Conservation (phyloP, 1,140 invertebrate genomes). For the Drosophila murphyi region DNA sequence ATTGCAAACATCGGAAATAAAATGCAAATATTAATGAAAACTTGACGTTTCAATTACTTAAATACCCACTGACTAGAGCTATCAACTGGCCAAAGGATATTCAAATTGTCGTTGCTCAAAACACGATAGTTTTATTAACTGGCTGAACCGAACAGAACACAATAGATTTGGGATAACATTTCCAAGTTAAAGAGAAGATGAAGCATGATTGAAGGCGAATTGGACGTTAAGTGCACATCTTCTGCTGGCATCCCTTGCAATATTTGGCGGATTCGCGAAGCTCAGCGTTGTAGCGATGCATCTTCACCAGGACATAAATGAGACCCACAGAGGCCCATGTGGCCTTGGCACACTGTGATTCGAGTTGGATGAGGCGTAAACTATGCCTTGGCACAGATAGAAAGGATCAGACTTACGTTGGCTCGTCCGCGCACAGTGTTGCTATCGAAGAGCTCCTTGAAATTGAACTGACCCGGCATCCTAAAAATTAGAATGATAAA, state of each 20-base stretch:
- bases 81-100: too few relatives aligned
- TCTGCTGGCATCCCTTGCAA: slow-evolving; percentile 63
- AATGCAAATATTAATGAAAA: slow-evolving; percentile 36
- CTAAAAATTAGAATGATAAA: neutral
- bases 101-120: neutral
- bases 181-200: neutral
- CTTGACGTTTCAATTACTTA: neutral
- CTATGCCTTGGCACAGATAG: too few relatives aligned
- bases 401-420: slow-evolving; percentile 44
- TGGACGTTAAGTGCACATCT: slow-evolving; percentile 14
- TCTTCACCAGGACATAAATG: slow-evolving; percentile 59
- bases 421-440: slow-evolving; percentile 63
- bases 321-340: slow-evolving; percentile 60
- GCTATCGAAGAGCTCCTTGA: slow-evolving; percentile 50
- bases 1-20: slow-evolving; percentile 44
- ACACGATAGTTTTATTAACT: slow-evolving; percentile 4
- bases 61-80: neutral
- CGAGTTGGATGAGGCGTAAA: neutral
- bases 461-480: slow-evolving; percentile 53
- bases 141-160: slow-evolving; percentile 16
- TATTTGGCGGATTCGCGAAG: slow-evolving; percentile 49
- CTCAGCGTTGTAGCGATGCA: slow-evolving; percentile 47
- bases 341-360: slow-evolving; percentile 88
- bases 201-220: neutral
- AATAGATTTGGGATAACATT: slow-evolving; percentile 36